Evolutionary conservation across 1,140 invertebrate species (phyloP).

Genomic region (Delia radicum): DNA sequence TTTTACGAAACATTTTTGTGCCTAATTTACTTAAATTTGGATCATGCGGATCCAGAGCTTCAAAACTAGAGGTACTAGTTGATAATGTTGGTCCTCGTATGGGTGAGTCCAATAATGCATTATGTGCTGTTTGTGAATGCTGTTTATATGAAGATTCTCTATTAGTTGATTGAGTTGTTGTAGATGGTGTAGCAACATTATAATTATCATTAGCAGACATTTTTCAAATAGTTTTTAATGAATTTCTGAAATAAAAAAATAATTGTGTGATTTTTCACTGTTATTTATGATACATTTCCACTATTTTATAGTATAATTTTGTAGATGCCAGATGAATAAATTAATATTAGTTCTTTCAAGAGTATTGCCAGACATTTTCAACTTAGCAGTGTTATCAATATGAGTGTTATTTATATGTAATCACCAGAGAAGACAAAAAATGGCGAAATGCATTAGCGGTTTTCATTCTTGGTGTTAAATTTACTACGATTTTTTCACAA

Average conservation of each 20-base stretch:
- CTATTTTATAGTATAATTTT: not conserved
- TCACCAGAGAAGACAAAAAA: too few relatives aligned
- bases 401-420: too few relatives aligned
- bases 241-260: too few relatives aligned
- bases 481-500: too few relatives aligned
- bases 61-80: slow-evolving; percentile 76
- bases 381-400: too few relatives aligned
- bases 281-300: not conserved
- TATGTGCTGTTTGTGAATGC: slow-evolving; percentile 25
- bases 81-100: slow-evolving; percentile 71
- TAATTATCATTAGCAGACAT: not conserved
- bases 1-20: slow-evolving; percentile 86
- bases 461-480: too few relatives aligned
- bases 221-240: not conserved
- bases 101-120: slow-evolving; percentile 47
- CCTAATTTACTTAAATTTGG: slow-evolving; percentile 83
- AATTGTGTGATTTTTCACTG: not conserved
- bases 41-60: slow-evolving; percentile 82
- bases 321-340: not conserved
- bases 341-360: not conserved
- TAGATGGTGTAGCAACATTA: not conserved
- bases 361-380: not conserved
- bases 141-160: not conserved
- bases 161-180: not conserved
- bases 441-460: too few relatives aligned